These are phyloP conservation scores for Xenopus laevis DNA, from an alignment of 2,113 vertebrate genomes.

Conservation along the genomic window DNA sequence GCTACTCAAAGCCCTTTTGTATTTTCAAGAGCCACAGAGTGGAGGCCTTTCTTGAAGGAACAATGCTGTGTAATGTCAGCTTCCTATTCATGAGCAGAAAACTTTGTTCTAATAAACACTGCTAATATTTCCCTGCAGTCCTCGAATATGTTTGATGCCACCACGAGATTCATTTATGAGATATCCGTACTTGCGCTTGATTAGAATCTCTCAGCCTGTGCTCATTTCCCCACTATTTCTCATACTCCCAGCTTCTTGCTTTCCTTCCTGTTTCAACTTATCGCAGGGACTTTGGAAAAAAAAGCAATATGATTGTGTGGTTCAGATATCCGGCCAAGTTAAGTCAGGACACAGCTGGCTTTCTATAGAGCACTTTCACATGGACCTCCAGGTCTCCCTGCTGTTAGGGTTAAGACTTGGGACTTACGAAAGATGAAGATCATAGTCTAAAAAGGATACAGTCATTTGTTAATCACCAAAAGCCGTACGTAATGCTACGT, in stretches of 20 bases:
- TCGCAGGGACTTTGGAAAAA: slow-evolving; percentile 23
- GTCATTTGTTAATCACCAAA: too few species aligned
- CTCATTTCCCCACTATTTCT: too few species aligned
- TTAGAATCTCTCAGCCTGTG: neutral
- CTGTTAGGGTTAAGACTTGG: slow-evolving; percentile 9
- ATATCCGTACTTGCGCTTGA: neutral
- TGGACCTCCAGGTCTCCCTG: slow-evolving; percentile 22
- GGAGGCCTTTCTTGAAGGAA: too few species aligned
- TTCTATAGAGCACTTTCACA: slow-evolving; percentile 19
- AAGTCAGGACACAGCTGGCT: neutral
- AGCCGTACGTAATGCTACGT: too few species aligned
- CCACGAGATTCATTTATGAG: neutral
- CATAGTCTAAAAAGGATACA: neutral
- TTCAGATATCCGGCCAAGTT: slow-evolving; percentile 24
- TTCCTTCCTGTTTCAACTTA: slow-evolving; percentile 32
- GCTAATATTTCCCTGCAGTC: neutral
- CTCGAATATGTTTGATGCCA: neutral
- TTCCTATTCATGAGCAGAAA: too few species aligned
- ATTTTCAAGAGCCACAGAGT: too few species aligned
- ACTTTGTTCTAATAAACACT: too few species aligned
- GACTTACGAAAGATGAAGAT: slow-evolving; percentile 5
- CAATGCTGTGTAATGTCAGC: too few species aligned
- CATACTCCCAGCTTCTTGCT: slow-evolving; percentile 11
- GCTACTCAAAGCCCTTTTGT: too few species aligned
- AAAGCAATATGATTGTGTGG: neutral